These are phyloP conservation scores for Microchrysa polita DNA, from an alignment of 2,888 invertebrate genomes.

Conservation along the genomic window DNA sequence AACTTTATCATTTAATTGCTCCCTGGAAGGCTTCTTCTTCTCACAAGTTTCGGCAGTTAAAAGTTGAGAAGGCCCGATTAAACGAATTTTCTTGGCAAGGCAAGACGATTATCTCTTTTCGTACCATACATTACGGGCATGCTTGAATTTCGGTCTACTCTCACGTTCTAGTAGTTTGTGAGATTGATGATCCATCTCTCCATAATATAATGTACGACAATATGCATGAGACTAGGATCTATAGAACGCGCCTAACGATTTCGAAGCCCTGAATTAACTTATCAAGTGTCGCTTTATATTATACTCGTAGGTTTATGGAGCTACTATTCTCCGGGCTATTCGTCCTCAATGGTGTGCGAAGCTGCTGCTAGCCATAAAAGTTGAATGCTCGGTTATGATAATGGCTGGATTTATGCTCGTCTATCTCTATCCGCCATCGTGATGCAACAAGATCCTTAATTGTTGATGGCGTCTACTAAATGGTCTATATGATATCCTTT, in stretches of 20 bases:
- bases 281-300: not conserved
- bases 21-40: no score
- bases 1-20: no score
- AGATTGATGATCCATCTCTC: not conserved
- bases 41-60: no score
- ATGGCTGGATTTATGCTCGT: constrained; percentile 17
- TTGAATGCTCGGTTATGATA: not conserved
- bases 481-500: not conserved
- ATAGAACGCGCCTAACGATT: no score
- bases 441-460: constrained; percentile 3
- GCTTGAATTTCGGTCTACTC: not conserved
- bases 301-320: not conserved
- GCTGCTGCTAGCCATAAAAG: not conserved
- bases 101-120: no score
- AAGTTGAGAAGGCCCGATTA: no score
- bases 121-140: not conserved
- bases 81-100: no score
- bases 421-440: not conserved
- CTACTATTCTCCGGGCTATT: not conserved
- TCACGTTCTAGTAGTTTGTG: not conserved
- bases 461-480: not conserved
- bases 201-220: not conserved
- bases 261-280: not conserved
- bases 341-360: not conserved
- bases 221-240: no score